Evolutionary conservation across 2,797 vertebrate species (phyloP).

Genomic region (Scarus forsteni): DNA sequence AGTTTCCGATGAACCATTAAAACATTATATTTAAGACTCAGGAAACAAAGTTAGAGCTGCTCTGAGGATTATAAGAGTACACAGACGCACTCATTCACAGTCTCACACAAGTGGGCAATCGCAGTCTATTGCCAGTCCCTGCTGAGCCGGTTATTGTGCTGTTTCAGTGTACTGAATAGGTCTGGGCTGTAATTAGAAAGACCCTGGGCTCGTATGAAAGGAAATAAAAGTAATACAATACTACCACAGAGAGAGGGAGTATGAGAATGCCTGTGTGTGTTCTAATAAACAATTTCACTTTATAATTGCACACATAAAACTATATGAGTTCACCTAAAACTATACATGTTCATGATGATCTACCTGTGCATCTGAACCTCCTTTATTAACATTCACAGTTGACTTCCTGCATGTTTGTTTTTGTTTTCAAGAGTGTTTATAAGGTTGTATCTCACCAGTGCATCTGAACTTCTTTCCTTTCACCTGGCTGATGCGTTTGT

Average conservation of each 20-base stretch:
- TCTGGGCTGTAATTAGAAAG: conserved; percentile 62
- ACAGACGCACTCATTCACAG: conserved; percentile 7
- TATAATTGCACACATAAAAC: conserved; percentile 66
- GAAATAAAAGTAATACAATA: conserved; percentile 46
- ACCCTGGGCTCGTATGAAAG: conserved; percentile 53
- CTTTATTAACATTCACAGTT: neutral
- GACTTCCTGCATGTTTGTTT: neutral
- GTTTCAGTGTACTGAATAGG: conserved; percentile 41
- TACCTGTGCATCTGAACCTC: neutral
- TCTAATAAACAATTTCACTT: conserved; percentile 85
- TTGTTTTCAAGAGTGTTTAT: neutral
- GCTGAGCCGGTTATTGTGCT: conserved; percentile 49
- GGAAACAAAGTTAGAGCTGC: conserved; percentile 15
- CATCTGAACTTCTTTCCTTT: conserved; percentile 99
- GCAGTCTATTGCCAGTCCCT: conserved; percentile 35
- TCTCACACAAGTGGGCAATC: conserved; percentile 59
- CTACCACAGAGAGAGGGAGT: conserved; percentile 15
- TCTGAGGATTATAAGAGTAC: conserved; percentile 5
- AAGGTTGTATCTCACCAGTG: conserved; percentile 88
- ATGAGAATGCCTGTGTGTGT: neutral
- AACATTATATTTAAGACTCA: conserved; percentile 24
- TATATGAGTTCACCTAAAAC: conserved; percentile 1
- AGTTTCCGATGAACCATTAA: conserved; percentile 28
- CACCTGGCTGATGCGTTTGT: conserved; percentile 99
- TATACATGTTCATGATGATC: neutral